Conservation (phyloP, 2,888 invertebrate species). For the Marasmarcha lunaedactyla region DNA sequence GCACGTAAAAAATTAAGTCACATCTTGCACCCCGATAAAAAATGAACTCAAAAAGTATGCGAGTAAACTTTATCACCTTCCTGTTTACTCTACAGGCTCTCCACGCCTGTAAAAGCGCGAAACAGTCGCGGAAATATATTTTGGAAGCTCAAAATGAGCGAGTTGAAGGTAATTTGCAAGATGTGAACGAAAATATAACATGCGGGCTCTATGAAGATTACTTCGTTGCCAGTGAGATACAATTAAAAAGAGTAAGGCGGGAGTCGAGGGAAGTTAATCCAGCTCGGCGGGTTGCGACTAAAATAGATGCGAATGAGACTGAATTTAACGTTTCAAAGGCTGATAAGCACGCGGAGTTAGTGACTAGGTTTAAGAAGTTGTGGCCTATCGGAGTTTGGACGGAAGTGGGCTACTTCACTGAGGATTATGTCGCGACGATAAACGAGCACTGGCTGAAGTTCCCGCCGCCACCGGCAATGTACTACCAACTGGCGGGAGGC, state of each 20-base stretch:
- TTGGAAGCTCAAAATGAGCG: too few relatives aligned
- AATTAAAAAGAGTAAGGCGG: slow-evolving; percentile 7
- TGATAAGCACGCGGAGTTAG: slow-evolving; percentile 29
- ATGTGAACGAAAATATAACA: too few relatives aligned
- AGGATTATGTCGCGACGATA: slow-evolving; percentile 69
- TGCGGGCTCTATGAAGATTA: slow-evolving; percentile 1
- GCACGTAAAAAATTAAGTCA: slow-evolving; percentile 28
- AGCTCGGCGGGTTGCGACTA: background rate
- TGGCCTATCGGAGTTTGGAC: slow-evolving; percentile 66
- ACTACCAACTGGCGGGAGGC: slow-evolving; percentile 72
- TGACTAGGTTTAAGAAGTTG: slow-evolving; percentile 37
- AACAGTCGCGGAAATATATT: too few relatives aligned
- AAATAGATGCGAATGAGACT: background rate
- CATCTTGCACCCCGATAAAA: too few relatives aligned
- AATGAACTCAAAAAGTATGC: background rate
- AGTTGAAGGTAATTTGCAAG: too few relatives aligned
- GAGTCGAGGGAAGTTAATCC: slow-evolving; percentile 3
- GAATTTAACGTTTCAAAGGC: slow-evolving; percentile 21
- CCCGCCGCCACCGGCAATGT: slow-evolving; percentile 68
- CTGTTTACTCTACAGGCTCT: background rate
- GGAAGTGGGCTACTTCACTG: slow-evolving; percentile 64
- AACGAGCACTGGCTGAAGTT: slow-evolving; percentile 81
- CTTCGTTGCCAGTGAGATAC: slow-evolving; percentile 1
- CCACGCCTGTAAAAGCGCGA: background rate
- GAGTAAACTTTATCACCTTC: background rate